Conservation (phyloP, 2,888 invertebrate species). For the Chouioia cunea region DNA sequence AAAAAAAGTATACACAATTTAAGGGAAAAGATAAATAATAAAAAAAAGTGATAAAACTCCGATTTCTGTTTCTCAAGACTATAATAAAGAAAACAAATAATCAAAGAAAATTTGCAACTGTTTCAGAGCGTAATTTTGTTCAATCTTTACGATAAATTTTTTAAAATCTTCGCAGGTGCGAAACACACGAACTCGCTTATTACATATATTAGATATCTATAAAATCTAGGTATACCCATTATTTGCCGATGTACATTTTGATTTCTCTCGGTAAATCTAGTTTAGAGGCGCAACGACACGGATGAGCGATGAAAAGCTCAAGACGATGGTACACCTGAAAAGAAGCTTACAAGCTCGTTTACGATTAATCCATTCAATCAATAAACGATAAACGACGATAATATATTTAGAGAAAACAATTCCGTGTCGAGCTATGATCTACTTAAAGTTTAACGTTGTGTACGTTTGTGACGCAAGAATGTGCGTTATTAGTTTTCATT, state of each 20-base stretch:
- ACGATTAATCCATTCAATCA: slow-evolving; percentile 48
- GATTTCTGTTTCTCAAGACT: slow-evolving; percentile 8
- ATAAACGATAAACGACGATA: slow-evolving; percentile 37
- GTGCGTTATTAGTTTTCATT: background rate
- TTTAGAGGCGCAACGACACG: background rate
- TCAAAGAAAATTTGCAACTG: no score
- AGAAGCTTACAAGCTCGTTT: slow-evolving; percentile 14
- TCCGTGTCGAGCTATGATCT: slow-evolving; percentile 35
- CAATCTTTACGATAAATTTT: background rate
- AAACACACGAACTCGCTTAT: slow-evolving; percentile 11
- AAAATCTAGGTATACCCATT: no score
- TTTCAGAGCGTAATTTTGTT: background rate
- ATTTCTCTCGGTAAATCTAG: no score
- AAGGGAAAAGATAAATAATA: slow-evolving; percentile 7
- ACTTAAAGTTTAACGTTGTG: slow-evolving; percentile 39
- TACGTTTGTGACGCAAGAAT: background rate
- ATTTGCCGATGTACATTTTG: no score
- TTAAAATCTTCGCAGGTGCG: slow-evolving; percentile 30
- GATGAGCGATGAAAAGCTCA: background rate
- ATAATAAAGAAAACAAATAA: slow-evolving; percentile 1
- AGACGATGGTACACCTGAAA: slow-evolving; percentile 15
- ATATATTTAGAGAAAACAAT: slow-evolving; percentile 26
- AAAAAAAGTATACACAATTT: slow-evolving; percentile 7
- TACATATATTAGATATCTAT: background rate
- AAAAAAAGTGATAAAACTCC: slow-evolving; percentile 13